Evolutionary conservation across 2,113 vertebrate genomes (phyloP).

Genomic region (Grallaria varia): DNA sequence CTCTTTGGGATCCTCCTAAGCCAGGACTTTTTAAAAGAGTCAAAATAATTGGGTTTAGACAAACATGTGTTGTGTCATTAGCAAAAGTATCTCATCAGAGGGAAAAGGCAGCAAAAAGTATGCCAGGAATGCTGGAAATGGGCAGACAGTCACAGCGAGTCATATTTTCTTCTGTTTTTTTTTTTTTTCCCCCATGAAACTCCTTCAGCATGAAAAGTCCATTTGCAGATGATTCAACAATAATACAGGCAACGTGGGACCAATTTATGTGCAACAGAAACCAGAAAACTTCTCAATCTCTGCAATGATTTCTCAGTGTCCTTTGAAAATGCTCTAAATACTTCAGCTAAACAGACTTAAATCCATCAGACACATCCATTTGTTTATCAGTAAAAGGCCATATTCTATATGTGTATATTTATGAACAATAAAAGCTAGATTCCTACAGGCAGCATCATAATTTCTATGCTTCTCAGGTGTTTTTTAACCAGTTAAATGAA

Average conservation of each 20-base stretch:
- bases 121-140: conserved; percentile 52
- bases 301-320: neutral
- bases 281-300: neutral
- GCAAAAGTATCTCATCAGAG: conserved; percentile 30
- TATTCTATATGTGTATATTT: neutral
- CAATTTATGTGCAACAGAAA: neutral
- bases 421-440: neutral
- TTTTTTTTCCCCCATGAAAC: neutral
- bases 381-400: neutral
- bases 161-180: neutral
- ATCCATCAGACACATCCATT: neutral
- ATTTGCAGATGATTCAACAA: neutral
- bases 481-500: neutral
- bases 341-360: neutral
- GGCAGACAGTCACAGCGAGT: conserved; percentile 10
- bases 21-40: conserved; percentile 12
- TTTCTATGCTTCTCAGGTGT: neutral
- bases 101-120: conserved; percentile 38
- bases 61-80: conserved; percentile 42
- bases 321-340: neutral
- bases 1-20: conserved; percentile 21
- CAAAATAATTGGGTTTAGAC: conserved; percentile 14
- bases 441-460: neutral
- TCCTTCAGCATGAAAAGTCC: conserved; percentile 5
- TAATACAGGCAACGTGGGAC: neutral